phyloP scores from a whole-genome alignment of 1,140 invertebrate genomes.

The Drosophila novamexicana region DNA sequence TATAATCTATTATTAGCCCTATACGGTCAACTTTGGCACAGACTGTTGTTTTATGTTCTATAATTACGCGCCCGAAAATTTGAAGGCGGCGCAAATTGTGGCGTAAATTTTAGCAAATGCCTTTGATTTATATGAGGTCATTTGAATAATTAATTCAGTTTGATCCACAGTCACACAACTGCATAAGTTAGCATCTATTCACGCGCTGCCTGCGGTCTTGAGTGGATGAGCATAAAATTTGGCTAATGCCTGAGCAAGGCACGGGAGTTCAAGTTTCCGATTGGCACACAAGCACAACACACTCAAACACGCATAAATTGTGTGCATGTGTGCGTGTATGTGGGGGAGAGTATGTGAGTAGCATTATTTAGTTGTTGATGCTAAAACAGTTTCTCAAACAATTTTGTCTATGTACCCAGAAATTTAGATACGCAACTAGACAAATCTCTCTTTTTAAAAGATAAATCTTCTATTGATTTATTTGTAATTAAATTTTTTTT shows the following conservation, averaged over 20 bases:
- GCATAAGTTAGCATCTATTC: not conserved
- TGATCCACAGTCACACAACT: constrained; percentile 4
- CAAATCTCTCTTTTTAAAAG: not conserved
- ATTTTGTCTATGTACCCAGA: not conserved
- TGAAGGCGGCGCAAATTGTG: constrained; percentile 1
- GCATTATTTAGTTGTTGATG: not conserved
- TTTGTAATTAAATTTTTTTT: too few species aligned
- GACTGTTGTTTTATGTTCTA: constrained; percentile 12
- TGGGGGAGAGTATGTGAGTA: not conserved
- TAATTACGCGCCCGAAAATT: constrained; percentile 12
- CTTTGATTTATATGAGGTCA: constrained; percentile 57
- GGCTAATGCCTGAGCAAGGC: constrained; percentile 12
- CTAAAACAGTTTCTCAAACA: not conserved
- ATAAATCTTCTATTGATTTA: not conserved
- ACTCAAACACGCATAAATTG: not conserved
- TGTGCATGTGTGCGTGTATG: constrained; percentile 3
- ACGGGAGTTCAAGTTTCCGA: constrained; percentile 15
- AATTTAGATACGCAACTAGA: not conserved
- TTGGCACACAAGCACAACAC: not conserved
- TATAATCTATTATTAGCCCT: constrained; percentile 52
- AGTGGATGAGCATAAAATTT: constrained; percentile 14
- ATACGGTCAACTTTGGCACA: constrained; percentile 6
- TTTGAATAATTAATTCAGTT: constrained; percentile 60
- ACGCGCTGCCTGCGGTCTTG: not conserved
- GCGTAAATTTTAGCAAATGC: constrained; percentile 48